Percentiles rank a stretch among this genome's conserved stretches.
These are phyloP conservation scores for Syrista parreyssii DNA, from an alignment of 2,888 invertebrate species.

Conservation along the genomic window DNA sequence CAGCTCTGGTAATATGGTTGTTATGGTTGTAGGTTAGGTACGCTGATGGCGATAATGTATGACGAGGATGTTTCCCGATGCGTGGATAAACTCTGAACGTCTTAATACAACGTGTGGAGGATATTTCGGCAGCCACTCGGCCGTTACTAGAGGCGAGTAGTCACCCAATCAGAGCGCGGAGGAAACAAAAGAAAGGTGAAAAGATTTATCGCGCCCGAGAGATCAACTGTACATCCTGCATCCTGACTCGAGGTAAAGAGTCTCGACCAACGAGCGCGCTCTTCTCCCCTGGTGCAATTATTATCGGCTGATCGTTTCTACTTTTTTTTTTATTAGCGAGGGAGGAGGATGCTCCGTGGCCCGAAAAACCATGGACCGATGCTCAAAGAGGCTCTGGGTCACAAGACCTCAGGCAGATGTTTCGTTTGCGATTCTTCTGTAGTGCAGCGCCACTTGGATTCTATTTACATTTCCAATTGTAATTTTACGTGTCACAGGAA, in stretches of 20 bases:
- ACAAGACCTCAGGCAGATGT: background rate
- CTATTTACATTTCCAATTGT: background rate
- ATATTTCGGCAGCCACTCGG: constrained; percentile 35
- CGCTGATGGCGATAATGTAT: background rate
- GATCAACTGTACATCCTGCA: constrained; percentile 46
- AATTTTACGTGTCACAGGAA: background rate
- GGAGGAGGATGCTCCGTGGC: constrained; percentile 23
- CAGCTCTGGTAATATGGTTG: background rate
- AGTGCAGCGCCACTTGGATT: background rate
- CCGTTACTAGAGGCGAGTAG: constrained; percentile 42
- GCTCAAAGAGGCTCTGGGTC: constrained; percentile 33
- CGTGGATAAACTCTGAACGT: constrained; percentile 12
- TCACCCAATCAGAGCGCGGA: constrained; percentile 64
- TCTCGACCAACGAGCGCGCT: constrained; percentile 2
- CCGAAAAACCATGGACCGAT: constrained; percentile 36
- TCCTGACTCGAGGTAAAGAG: constrained; percentile 15
- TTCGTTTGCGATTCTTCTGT: background rate
- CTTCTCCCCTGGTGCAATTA: constrained; percentile 30
- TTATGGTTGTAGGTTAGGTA: background rate
- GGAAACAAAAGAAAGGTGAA: constrained; percentile 65
- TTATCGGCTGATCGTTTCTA: constrained; percentile 36
- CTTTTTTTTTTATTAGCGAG: constrained; percentile 8
- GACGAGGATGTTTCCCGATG: background rate
- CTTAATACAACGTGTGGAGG: constrained; percentile 15
- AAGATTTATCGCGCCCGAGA: constrained; percentile 56